Evolutionary conservation across 2,113 vertebrate species (phyloP).

Genomic region (Microcebus tavaratra): DNA sequence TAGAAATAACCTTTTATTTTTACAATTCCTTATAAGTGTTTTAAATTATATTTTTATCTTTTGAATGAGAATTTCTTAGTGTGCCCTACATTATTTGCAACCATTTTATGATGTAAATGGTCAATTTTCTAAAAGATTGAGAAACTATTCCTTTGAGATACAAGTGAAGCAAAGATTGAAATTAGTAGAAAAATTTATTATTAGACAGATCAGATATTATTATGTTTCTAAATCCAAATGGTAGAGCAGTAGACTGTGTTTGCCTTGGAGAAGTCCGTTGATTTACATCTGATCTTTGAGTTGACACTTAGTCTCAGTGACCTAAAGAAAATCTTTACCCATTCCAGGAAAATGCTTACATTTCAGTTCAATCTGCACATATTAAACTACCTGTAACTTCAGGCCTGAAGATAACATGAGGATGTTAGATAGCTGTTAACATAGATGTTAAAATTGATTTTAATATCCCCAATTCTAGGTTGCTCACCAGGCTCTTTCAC

Average conservation of each 20-base stretch:
- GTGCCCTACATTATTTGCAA: neutral
- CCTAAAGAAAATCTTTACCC: neutral
- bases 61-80: neutral
- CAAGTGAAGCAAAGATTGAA: neutral
- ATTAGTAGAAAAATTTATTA: neutral
- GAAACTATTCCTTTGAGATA: neutral
- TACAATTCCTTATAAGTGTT: neutral
- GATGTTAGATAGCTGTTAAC: neutral
- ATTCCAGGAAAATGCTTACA: neutral
- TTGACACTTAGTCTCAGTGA: neutral
- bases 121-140: neutral
- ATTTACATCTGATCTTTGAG: neutral
- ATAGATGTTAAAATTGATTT: neutral
- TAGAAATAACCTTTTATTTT: neutral
- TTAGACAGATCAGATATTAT: neutral
- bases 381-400: neutral
- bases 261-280: neutral
- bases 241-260: neutral
- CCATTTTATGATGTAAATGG: neutral
- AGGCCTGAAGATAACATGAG: neutral
- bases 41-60: neutral
- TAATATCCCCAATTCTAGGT: neutral
- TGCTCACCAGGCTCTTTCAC: neutral
- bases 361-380: neutral
- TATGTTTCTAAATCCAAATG: neutral